These are phyloP conservation scores for Aurelia coerulea DNA, from an alignment of 30 jellyfish, hydroid and myxozoan genomes.

Conservation along the genomic window DNA sequence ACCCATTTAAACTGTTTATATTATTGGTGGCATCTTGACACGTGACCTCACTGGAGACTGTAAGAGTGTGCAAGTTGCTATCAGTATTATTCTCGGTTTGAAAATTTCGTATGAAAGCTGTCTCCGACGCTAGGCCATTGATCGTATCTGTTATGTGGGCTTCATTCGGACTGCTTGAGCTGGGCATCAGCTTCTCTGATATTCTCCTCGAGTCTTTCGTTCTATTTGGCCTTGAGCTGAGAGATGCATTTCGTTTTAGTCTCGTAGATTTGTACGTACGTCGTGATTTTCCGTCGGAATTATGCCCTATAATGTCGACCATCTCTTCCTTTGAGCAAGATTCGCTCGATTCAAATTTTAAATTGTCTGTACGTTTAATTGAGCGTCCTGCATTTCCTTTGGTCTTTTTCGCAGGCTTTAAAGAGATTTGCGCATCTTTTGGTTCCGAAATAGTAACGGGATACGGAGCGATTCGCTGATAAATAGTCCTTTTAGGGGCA, in stretches of 20 bases:
- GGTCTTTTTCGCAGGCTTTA: slow-evolving; percentile 44
- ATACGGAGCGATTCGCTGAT: slow-evolving; percentile 74
- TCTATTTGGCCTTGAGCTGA: slow-evolving; percentile 1
- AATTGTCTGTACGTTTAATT: slow-evolving; percentile 8
- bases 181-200: not conserved
- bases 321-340: not conserved
- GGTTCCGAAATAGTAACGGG: slow-evolving; percentile 37
- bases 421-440: not conserved
- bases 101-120: not conserved
- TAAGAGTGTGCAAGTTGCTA: too few species aligned
- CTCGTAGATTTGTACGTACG: slow-evolving; percentile 1
- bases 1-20: not conserved
- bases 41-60: too few species aligned
- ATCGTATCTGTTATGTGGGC: not conserved
- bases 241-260: slow-evolving; percentile 7
- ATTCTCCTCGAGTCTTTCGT: slow-evolving; percentile 1
- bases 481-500: slow-evolving; percentile 64
- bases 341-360: not conserved
- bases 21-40: not conserved
- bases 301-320: not conserved
- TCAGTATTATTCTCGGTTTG: not conserved
- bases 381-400: slow-evolving; percentile 35
- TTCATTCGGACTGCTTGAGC: not conserved
- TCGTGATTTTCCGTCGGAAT: not conserved
- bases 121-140: not conserved